Evolutionary conservation across 2,888 invertebrate genomes (phyloP), one percentile per base, ranked within the genome.

Genomic region (Leistus spinibarbis): DNA sequence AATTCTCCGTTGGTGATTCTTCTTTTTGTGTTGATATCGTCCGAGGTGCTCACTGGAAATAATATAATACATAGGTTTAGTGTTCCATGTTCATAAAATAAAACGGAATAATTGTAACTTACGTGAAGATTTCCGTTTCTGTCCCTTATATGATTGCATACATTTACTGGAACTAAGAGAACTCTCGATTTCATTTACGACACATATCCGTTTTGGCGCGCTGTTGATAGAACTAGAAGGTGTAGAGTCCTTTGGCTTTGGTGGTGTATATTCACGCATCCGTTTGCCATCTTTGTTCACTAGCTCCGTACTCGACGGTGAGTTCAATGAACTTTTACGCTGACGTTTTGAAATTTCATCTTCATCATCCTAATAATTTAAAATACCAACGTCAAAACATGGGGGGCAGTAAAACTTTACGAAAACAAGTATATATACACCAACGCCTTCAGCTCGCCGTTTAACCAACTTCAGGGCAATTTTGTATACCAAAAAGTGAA

Each of bases 301-400:
- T 53, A 63, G 54, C n/a, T 62, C 67, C 20, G 64, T 75, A 24
- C 16, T 75, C 13, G 56, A 7, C 16, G 74, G 54, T 17, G 75
- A 69, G 54, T 56, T 69, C 9, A 77, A 5, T 5, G 76, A 53
- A 67, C 66, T 66, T 54, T 76, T 76, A 24, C 76, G 57, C 67
- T 76, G 76, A 23, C 77, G 65, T 65, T 77, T 77, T 13, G 70
- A 70, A 5, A 64, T 68, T 40, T 77, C 77, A 64, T 70, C 67
- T 60, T 67, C 22, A 54, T 77, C 77, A 66, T 77, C 77, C 77
- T 77, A 69, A 16, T 1, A n/a, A 19, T 9, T 16, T 3, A 54
- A 3, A 54, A 54, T 17, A 3, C 54, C 54, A 54, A 54, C 17
- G 2, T 54, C n/a, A 54, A 3, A 54, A 16, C n/a, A n/a, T n/a